Conservation (phyloP, 2,797 vertebrate species). For the Aldrovandia affinis region DNA sequence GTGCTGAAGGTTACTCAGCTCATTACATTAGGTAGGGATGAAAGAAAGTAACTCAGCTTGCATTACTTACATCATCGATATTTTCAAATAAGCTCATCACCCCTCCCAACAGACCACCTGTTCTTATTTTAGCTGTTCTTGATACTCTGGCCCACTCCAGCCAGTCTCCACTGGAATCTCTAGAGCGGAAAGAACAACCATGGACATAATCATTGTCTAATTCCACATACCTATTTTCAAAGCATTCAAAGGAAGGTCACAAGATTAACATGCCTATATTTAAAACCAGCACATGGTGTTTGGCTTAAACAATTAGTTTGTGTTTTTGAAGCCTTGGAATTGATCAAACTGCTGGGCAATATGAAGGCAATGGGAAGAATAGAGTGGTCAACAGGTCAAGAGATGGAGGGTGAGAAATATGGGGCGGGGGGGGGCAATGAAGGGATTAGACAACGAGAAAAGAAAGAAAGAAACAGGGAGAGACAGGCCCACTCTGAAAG, state of each 20-base stretch:
- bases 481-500: neutral
- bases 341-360: neutral
- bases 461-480: neutral
- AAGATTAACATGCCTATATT: constrained; percentile 1
- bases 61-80: neutral
- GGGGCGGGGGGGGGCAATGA: too few species aligned
- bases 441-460: neutral
- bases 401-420: neutral
- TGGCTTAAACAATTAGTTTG: constrained; percentile 12
- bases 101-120: neutral
- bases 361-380: neutral
- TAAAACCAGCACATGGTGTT: neutral
- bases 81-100: neutral
- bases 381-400: neutral
- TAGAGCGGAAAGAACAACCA: neutral
- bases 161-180: neutral
- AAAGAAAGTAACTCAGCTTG: neutral
- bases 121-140: neutral
- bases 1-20: neutral
- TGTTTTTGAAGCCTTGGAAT: neutral
- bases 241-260: constrained; percentile 20
- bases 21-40: neutral
- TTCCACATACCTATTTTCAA: neutral
- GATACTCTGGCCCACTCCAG: neutral
- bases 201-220: neutral